Percentiles rank a stretch among this genome's conserved stretches.
phyloP scores from a whole-genome alignment of 2,888 invertebrate species.

The Meliscaeva auricollis region DNA sequence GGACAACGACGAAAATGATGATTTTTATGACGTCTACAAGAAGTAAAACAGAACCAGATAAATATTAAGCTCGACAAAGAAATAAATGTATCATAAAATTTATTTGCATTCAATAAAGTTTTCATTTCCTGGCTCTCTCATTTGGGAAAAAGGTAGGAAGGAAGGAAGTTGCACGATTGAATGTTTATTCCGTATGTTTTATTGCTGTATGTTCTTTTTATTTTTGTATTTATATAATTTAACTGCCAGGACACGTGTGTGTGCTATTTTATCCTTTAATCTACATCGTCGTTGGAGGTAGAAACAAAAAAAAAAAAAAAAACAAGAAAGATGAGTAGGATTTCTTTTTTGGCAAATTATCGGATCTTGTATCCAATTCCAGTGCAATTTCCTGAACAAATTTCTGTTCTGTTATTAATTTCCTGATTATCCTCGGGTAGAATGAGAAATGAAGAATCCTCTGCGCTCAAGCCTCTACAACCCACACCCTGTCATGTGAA shows the following conservation, averaged over 20 bases:
- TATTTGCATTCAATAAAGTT: slow-evolving; percentile 70
- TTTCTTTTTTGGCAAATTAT: slow-evolving; percentile 60
- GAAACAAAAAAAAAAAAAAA: too few relatives aligned
- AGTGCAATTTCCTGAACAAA: slow-evolving; percentile 68
- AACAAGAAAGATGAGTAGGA: slow-evolving; percentile 1
- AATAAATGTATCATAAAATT: slow-evolving; percentile 39
- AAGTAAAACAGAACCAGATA: background rate
- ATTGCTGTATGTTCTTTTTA: background rate
- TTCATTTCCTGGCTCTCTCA: slow-evolving; percentile 41
- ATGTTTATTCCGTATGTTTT: slow-evolving; percentile 29
- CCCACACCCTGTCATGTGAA: background rate
- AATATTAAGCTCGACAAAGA: background rate
- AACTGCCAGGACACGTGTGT: slow-evolving; percentile 26
- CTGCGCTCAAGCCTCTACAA: background rate
- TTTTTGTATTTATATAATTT: slow-evolving; percentile 5
- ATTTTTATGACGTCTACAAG: background rate
- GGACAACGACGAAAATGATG: slow-evolving; percentile 31
- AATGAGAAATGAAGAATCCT: slow-evolving; percentile 23
- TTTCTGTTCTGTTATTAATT: slow-evolving; percentile 69
- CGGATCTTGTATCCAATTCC: slow-evolving; percentile 61
- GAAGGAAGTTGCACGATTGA: slow-evolving; percentile 40
- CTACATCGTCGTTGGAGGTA: slow-evolving; percentile 6
- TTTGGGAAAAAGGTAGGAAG: background rate
- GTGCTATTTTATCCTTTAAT: slow-evolving; percentile 31
- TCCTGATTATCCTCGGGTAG: slow-evolving; percentile 72